Conservation (phyloP, 2,797 vertebrate genomes). For the Setipinna tenuifilis region DNA sequence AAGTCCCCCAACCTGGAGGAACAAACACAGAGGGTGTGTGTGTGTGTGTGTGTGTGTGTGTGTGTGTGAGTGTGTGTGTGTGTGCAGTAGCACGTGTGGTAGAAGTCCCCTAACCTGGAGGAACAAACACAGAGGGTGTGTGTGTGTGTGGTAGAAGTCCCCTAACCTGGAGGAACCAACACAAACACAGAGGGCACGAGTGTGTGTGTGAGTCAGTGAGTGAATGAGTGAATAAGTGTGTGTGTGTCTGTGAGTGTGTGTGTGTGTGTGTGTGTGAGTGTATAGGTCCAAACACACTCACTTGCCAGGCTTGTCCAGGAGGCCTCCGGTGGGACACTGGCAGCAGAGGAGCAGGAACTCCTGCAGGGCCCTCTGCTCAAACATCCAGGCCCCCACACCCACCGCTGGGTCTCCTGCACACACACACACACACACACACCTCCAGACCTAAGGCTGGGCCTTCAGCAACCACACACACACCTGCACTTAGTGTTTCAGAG, state of each 20-base stretch:
- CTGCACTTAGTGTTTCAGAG: neutral
- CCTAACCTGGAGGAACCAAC: neutral
- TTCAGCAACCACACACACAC: neutral
- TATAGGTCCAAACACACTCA: neutral
- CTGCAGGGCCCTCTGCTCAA: neutral
- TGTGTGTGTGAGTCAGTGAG: no score
- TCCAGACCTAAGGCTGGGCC: neutral
- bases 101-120: neutral
- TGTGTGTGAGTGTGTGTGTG: neutral
- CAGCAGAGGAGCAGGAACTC: neutral
- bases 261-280: neutral
- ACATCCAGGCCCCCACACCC: neutral
- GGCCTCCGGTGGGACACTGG: neutral
- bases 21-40: neutral
- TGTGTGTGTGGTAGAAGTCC: neutral
- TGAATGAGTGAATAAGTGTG: fast-evolving
- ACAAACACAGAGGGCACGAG: neutral
- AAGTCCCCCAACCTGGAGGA: neutral
- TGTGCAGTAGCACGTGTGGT: constrained; percentile 6
- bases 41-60: neutral
- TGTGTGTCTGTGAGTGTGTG: neutral
- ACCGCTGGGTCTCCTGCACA: neutral
- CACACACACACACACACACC: neutral
- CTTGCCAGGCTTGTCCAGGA: neutral
- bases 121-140: neutral